These are phyloP conservation scores for Trachymyrmex septentrionalis DNA, from an alignment of 1,140 invertebrate species.

Conservation along the genomic window DNA sequence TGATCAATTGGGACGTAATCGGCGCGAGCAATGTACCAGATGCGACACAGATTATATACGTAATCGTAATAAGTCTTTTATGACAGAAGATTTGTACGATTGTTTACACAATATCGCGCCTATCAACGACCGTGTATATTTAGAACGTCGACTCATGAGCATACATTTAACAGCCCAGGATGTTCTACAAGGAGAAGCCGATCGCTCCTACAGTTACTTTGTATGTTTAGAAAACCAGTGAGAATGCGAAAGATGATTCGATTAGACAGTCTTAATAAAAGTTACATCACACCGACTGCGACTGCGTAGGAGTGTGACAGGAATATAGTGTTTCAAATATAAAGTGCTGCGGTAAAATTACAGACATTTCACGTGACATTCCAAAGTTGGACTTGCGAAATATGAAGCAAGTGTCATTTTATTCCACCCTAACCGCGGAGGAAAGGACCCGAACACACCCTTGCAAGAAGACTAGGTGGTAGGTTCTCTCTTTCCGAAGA, in stretches of 20 bases:
- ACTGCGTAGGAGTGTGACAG: not conserved
- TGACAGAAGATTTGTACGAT: not conserved
- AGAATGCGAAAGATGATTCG: slow-evolving; percentile 29
- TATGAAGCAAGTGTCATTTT: slow-evolving; percentile 79
- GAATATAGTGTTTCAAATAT: slow-evolving; percentile 49
- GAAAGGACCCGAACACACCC: slow-evolving; percentile 82
- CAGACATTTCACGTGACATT: slow-evolving; percentile 25
- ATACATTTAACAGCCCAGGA: not conserved
- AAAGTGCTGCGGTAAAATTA: slow-evolving; percentile 37
- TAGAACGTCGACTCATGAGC: not conserved
- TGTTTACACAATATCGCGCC: slow-evolving; percentile 24
- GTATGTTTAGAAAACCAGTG: not conserved
- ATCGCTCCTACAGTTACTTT: not conserved
- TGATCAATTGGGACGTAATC: slow-evolving; percentile 53
- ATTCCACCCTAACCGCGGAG: slow-evolving; percentile 80
- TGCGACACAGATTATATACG: slow-evolving; percentile 19
- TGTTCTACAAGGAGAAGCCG: not conserved
- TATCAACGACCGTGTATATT: slow-evolving; percentile 4
- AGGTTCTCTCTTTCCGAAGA: slow-evolving; percentile 68
- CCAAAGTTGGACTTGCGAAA: slow-evolving; percentile 63
- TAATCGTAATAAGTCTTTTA: slow-evolving; percentile 54
- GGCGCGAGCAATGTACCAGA: slow-evolving; percentile 35
- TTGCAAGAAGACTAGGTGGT: slow-evolving; percentile 82
- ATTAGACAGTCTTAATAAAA: slow-evolving; percentile 25
- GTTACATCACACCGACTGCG: not conserved